A percentile compares a stretch with the other conserved stretches of the same genome.
Evolutionary conservation across 2,888 invertebrate species (phyloP).

Genomic region (Conops quadrifasciatus): DNA sequence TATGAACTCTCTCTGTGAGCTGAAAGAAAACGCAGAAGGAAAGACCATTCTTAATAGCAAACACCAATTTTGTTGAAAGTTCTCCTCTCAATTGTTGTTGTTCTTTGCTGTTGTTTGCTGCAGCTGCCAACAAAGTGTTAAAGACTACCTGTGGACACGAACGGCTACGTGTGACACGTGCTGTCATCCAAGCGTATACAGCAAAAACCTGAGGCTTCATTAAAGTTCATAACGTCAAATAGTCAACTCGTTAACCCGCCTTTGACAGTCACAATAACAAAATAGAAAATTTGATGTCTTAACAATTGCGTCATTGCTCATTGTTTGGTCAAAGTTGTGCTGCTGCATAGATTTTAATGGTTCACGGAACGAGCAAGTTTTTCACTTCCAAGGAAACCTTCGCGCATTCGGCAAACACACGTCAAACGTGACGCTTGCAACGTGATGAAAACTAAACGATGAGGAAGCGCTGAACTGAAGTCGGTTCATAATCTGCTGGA

Average conservation of each 20-base stretch:
- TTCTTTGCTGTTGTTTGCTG: too few species aligned
- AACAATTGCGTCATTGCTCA: background rate
- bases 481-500: background rate
- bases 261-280: background rate
- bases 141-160: too few species aligned
- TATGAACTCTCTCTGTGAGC: too few species aligned
- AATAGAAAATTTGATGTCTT: background rate
- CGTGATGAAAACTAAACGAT: background rate
- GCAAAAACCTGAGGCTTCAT: background rate
- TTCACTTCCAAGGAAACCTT: background rate
- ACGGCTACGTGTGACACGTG: too few species aligned
- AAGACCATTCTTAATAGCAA: too few species aligned
- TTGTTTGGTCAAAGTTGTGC: background rate
- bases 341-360: background rate
- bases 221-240: background rate
- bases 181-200: too few species aligned
- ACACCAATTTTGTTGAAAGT: too few species aligned
- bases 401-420: constrained; percentile 15
- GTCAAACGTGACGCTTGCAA: constrained; percentile 27
- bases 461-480: background rate
- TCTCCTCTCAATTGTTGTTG: too few species aligned
- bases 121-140: too few species aligned
- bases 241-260: background rate
- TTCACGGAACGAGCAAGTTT: background rate
- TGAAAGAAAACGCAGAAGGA: too few species aligned